Base-by-base conservation (phyloP, 1,140 invertebrate genomes). In the Formica selysi region DNA sequence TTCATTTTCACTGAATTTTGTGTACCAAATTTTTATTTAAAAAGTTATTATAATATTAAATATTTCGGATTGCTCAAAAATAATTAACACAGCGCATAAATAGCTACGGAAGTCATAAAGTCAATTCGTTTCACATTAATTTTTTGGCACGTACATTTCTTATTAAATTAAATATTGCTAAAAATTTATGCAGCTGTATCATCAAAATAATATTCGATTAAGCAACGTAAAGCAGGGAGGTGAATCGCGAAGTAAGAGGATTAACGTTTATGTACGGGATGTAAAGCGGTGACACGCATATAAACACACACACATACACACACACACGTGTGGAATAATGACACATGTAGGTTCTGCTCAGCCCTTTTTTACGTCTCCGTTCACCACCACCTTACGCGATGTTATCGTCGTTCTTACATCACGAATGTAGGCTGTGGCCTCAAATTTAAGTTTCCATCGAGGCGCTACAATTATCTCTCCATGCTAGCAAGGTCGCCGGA, bases 371-470 rank as follows among this genome's bases (percentile, higher is more conserved):
- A 71, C 68, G 22, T 81, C 79, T 36, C 26, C 51, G 54, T 57
- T 57, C 68, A n/a, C 57, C 51, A n/a, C 44, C 51, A 76, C 22
- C 32, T 83, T 48, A 57, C 76, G 36, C 78, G 76, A 88, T 76
- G 51, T 86, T 85, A 87, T 92, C 89, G 73, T 78, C 86, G 85
- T 88, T 84, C 81, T 92, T 91, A 87, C 89, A 76, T 88, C 78
- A 89, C 85, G 70, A 88, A 91, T 87, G 85, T 83, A 87, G 87
- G 78, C 70, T 85, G 78, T 70, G 70, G 70, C 85, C 85, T 87
- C 26, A 90, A 86, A 91, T 84, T 89, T 86, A 73, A 84, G 51
- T n/a, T 67, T 59, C 59, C 61, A 67, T 61, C 67, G 54, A 57
- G 36, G 26, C 54, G 54, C 65, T 38, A 57, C 76, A 59, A 61